A percentile compares a stretch with the other conserved stretches of the same genome.
These are phyloP conservation scores for Pantherophis vulpinus DNA, from an alignment of 2,797 vertebrate genomes.

Conservation along the genomic window DNA sequence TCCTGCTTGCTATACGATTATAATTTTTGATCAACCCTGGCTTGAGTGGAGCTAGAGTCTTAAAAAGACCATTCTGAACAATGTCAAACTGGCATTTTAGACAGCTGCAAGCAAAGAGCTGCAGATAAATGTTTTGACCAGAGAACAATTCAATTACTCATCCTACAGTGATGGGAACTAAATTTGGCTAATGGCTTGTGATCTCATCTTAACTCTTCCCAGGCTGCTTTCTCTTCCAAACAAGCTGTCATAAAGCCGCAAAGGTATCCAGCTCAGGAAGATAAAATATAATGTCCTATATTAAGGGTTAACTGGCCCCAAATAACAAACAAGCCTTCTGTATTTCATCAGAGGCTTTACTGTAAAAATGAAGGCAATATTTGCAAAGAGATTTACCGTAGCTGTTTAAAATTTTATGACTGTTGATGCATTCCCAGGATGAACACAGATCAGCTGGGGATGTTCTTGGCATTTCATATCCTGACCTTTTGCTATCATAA, in stretches of 20 bases:
- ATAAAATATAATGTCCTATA: neutral
- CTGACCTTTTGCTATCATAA: conserved; percentile 49
- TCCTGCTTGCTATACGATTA: neutral
- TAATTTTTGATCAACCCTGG: conserved; percentile 12
- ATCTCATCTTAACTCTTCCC: neutral
- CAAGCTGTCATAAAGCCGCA: neutral
- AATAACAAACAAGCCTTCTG: conserved; percentile 20
- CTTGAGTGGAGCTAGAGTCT: conserved; percentile 11
- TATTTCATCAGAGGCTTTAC: conserved; percentile 32
- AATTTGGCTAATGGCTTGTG: conserved; percentile 37
- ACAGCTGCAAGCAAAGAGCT: conserved; percentile 26
- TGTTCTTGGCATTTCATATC: conserved; percentile 49
- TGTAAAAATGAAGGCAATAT: conserved; percentile 36
- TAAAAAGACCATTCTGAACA: conserved; percentile 32
- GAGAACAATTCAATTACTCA: conserved; percentile 36
- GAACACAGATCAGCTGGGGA: conserved; percentile 33
- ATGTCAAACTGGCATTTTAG: conserved; percentile 1
- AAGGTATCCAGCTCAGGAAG: neutral
- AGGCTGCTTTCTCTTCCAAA: conserved; percentile 11
- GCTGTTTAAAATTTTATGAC: conserved; percentile 61
- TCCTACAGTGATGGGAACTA: conserved; percentile 29
- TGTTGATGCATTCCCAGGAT: conserved; percentile 42
- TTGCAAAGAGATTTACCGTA: conserved; percentile 42
- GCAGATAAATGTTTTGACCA: conserved; percentile 30
- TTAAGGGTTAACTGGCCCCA: neutral